Evolutionary conservation across 2,888 invertebrate species (phyloP).

Genomic region (Athrips mouffetella): DNA sequence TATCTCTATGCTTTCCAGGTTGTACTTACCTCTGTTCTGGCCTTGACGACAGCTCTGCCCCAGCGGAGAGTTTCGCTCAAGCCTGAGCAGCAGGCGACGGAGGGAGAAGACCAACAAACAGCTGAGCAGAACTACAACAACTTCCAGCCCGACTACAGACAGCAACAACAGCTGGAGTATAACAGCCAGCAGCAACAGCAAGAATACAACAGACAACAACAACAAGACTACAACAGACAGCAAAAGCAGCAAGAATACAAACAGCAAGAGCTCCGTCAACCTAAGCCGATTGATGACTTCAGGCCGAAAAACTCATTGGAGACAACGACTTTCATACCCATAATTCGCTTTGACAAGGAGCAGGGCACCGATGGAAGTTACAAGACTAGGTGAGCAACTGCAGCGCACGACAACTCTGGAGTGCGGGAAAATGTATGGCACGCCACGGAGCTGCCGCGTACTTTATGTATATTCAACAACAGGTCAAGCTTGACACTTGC

Average conservation of each 20-base stretch:
- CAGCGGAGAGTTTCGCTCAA: conserved; percentile 62
- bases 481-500: too few relatives aligned
- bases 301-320: conserved; percentile 67
- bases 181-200: conserved; percentile 35
- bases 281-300: conserved; percentile 62
- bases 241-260: conserved; percentile 35
- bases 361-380: conserved; percentile 91
- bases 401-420: too few relatives aligned
- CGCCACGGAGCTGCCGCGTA: too few relatives aligned
- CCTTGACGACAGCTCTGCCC: conserved; percentile 63
- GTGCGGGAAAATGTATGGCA: too few relatives aligned
- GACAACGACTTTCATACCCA: conserved; percentile 88
- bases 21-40: conserved; percentile 58
- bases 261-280: conserved; percentile 52
- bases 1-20: background rate
- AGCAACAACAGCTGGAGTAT: conserved; percentile 46
- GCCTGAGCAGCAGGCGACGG: conserved; percentile 40
- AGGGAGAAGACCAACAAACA: conserved; percentile 50
- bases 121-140: conserved; percentile 54
- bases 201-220: conserved; percentile 19
- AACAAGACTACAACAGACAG: conserved; percentile 43
- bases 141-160: conserved; percentile 46
- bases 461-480: too few relatives aligned
- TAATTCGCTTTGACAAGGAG: conserved; percentile 88
- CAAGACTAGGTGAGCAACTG: conserved; percentile 85